Base-by-base conservation (phyloP, 2,113 vertebrate species). In the Smithornis capensis region DNA sequence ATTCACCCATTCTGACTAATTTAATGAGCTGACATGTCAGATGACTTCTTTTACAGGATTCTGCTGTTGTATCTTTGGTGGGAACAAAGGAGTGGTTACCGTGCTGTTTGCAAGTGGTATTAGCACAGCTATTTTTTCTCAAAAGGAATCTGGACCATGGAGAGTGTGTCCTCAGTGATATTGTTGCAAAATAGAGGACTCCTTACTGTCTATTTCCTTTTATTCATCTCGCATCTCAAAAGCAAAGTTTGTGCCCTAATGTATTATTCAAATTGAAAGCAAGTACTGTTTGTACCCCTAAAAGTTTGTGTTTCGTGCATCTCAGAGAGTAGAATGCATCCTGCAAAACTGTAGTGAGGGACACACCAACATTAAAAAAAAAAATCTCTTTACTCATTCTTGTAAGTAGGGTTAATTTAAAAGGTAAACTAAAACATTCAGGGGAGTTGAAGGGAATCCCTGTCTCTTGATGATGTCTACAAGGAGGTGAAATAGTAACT, bases 1-100 rank as follows among this genome's bases (percentile, higher is more conserved):
- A 81, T 95, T 95, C 90, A 94, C 56, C 83, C 90, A 65, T 94
- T 96, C 88, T 69, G 80, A 84, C 92, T 95, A 90, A 95, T 93
- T 95, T 97, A 96, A 96, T 88, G 95, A 97, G 91, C 81, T 95
- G 95, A 95, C 89, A 82, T 94, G 95, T 95, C 89, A 95, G 92
- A 91, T 95, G 95, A 94, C 94, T 96, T 91, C 83, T 96, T 22
- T 55, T 87, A 82, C 88, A 95, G 85, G 64, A 71, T 92, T 94
- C 80, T 93, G 76, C 88, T 84, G 73, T 96, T 93, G 40, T 92
- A 31, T 93, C 77, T 96, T 95, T 93, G 94, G 76, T 90, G 85
- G 90, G 79, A 93, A 96, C 88, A 96, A 96, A 94, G 88, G 52
- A 86, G 73, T 87, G 86, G 93, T 87, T 93, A 83, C 92, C 0